These are phyloP conservation scores for Dicyrtoma fusca DNA, from an alignment of 2,888 invertebrate genomes.

Conservation along the genomic window DNA sequence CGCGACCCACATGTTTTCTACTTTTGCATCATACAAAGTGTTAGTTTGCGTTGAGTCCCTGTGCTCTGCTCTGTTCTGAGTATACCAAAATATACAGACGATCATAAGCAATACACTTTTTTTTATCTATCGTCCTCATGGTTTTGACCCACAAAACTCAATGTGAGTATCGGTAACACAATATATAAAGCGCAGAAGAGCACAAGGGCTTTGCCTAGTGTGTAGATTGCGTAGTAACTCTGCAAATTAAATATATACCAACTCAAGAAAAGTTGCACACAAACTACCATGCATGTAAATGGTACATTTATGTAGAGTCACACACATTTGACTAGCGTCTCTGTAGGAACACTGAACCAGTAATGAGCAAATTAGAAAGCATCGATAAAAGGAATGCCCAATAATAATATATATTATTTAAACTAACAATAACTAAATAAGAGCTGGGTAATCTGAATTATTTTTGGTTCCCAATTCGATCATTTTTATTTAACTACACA, in stretches of 20 bases:
- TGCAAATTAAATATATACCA: too few relatives aligned
- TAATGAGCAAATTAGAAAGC: too few relatives aligned
- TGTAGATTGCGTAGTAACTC: too few relatives aligned
- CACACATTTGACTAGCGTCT: not conserved
- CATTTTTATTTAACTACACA: too few relatives aligned
- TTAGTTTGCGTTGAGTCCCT: slow-evolving; percentile 1
- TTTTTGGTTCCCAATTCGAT: too few relatives aligned
- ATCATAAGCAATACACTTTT: not conserved
- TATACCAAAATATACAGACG: not conserved
- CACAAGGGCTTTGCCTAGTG: too few relatives aligned
- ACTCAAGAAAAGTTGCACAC: too few relatives aligned
- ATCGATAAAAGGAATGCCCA: too few relatives aligned
- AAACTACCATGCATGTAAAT: not conserved
- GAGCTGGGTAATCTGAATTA: too few relatives aligned
- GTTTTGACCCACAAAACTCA: slow-evolving; percentile 29
- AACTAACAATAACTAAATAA: too few relatives aligned
- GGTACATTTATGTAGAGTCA: slow-evolving; percentile 1
- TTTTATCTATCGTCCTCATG: slow-evolving; percentile 15
- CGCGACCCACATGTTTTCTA: slow-evolving; percentile 12
- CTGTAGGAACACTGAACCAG: too few relatives aligned
- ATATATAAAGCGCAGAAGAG: not conserved
- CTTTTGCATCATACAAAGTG: not conserved
- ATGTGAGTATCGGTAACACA: slow-evolving; percentile 17
- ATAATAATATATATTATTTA: too few relatives aligned
- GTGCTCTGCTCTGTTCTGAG: slow-evolving; percentile 1